phyloP scores from a whole-genome alignment of 2,113 vertebrate species.

The Phyllostomus discolor region DNA sequence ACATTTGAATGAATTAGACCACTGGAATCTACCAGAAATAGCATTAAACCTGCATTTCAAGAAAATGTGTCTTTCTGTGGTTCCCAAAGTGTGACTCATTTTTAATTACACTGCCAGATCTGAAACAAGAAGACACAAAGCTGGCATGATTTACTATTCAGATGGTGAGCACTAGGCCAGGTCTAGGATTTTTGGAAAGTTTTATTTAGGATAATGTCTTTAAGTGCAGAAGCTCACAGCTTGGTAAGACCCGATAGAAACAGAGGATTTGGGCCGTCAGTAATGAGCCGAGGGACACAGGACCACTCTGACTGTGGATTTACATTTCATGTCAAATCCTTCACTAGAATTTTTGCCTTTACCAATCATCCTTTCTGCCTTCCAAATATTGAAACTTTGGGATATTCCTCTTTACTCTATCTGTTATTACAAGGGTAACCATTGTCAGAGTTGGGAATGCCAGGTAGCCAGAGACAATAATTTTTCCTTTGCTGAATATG shows the following conservation, averaged over 20 bases:
- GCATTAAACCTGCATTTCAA: conserved; percentile 9
- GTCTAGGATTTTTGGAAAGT: conserved; percentile 29
- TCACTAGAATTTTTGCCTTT: not conserved
- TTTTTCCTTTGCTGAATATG: not conserved
- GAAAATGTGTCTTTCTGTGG: conserved; percentile 33
- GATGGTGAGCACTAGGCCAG: conserved; percentile 26
- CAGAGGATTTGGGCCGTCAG: not conserved
- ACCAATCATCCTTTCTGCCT: not conserved
- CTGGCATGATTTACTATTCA: conserved; percentile 30
- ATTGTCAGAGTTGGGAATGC: not conserved
- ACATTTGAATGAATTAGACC: conserved; percentile 49
- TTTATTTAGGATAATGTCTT: not conserved
- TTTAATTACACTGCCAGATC: conserved; percentile 51
- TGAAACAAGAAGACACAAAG: conserved; percentile 48
- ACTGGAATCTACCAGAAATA: conserved; percentile 45
- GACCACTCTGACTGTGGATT: not conserved
- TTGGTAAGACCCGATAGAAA: not conserved
- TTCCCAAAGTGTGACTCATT: conserved; percentile 51
- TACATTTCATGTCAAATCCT: not conserved
- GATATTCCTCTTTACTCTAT: not conserved
- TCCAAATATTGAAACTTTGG: not conserved
- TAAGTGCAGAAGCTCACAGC: not conserved
- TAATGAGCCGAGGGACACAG: not conserved
- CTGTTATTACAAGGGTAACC: not conserved
- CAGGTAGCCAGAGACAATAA: not conserved